Conservation (phyloP, 2,797 vertebrate genomes). For the Distichodus sexfasciatus region DNA sequence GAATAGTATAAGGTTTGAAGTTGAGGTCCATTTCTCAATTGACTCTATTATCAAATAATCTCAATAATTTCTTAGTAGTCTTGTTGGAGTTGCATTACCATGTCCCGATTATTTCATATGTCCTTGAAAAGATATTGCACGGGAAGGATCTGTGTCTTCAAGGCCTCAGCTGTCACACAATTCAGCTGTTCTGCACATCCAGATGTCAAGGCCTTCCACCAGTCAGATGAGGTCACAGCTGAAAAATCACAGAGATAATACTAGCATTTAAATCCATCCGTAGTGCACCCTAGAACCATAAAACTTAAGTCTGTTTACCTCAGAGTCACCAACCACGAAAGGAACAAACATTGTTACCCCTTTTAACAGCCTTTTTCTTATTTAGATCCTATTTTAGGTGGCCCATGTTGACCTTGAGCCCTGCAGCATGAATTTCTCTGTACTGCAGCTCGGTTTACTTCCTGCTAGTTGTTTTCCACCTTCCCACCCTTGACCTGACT, state of each 20-base stretch:
- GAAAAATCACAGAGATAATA: slow-evolving; percentile 66
- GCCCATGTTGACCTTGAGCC: neutral
- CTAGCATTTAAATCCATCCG: too few species aligned
- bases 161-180: slow-evolving; percentile 56
- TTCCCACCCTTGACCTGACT: slow-evolving; percentile 10
- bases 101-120: neutral
- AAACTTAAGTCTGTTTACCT: neutral
- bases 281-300: too few species aligned
- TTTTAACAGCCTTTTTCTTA: neutral
- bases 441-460: slow-evolving; percentile 11
- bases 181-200: slow-evolving; percentile 61
- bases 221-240: slow-evolving; percentile 64
- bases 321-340: neutral
- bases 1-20: too few species aligned
- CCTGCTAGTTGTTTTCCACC: slow-evolving; percentile 24
- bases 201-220: slow-evolving; percentile 65
- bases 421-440: neutral
- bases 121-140: slow-evolving; percentile 57
- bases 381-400: neutral
- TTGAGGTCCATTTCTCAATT: too few species aligned
- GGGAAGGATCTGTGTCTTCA: slow-evolving; percentile 58
- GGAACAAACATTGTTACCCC: neutral
- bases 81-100: neutral
- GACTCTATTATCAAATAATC: too few species aligned
- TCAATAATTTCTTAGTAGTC: neutral